Evolutionary conservation across 2,797 vertebrate species (phyloP).

Genomic region (Leuciscus waleckii): DNA sequence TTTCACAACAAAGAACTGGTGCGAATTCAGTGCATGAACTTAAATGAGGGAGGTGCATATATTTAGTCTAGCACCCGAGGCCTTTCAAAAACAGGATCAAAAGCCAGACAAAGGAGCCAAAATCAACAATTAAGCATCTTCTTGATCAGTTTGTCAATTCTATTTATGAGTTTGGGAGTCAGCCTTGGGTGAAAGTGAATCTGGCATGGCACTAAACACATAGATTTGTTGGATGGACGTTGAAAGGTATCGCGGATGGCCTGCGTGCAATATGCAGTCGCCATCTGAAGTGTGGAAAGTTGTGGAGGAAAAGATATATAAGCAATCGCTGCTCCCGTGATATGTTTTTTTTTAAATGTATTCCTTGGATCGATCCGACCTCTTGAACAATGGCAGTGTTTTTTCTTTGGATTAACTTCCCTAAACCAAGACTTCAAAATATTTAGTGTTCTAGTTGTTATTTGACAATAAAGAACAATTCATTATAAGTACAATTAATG

Average conservation of each 20-base stretch:
- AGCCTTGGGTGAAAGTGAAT: constrained; percentile 70
- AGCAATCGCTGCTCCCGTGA: background rate
- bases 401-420: background rate
- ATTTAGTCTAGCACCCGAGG: constrained; percentile 78
- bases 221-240: constrained; percentile 75
- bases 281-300: constrained; percentile 15
- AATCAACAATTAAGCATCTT: constrained; percentile 78
- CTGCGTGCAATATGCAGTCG: constrained; percentile 48
- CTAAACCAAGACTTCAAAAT: background rate
- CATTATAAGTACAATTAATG: background rate
- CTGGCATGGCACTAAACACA: constrained; percentile 61
- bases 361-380: background rate
- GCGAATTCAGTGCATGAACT: constrained; percentile 71
- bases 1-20: constrained; percentile 57
- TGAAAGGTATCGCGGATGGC: constrained; percentile 56
- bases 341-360: background rate
- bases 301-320: constrained; percentile 7
- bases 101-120: constrained; percentile 76
- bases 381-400: constrained; percentile 18
- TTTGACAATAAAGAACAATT: background rate
- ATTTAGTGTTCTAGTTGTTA: background rate
- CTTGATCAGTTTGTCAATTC: constrained; percentile 76
- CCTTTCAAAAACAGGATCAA: constrained; percentile 76
- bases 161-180: constrained; percentile 79
- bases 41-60: constrained; percentile 70